These are phyloP conservation scores for Gobiocypris rarus DNA, from an alignment of 2,113 vertebrate genomes.

Conservation along the genomic window DNA sequence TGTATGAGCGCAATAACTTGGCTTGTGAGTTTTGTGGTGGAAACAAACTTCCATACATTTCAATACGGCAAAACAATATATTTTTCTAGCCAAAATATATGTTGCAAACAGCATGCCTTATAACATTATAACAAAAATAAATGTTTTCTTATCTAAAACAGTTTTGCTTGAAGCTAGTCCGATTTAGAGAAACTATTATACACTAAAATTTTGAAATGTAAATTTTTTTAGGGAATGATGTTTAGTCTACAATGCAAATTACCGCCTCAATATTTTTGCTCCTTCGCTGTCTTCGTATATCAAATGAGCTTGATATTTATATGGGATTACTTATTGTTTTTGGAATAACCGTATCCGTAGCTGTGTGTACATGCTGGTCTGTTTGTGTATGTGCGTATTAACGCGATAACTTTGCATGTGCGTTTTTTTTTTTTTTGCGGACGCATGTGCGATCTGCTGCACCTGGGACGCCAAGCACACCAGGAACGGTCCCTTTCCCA, in stretches of 20 bases:
- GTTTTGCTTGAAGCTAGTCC: no score
- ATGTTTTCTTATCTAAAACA: no score
- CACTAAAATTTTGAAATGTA: no score
- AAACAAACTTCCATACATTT: no score
- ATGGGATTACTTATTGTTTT: constrained; percentile 12
- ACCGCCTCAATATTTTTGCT: neutral
- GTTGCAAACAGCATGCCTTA: no score
- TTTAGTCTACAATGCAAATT: neutral
- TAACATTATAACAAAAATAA: no score
- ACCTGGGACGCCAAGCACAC: constrained; percentile 61
- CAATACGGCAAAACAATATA: no score
- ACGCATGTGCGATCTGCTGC: constrained; percentile 49
- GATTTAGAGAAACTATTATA: no score
- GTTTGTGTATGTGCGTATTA: neutral
- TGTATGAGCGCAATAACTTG: neutral
- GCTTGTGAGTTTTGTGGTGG: constrained; percentile 19
- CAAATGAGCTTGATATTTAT: neutral
- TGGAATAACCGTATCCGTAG: constrained; percentile 31
- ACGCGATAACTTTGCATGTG: constrained; percentile 23
- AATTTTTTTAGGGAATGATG: no score
- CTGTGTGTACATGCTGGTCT: constrained; percentile 26
- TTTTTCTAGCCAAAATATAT: no score
- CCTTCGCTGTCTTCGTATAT: neutral
- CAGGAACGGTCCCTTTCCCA: constrained; percentile 62
- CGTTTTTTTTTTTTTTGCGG: constrained; percentile 26